Evolutionary conservation across 2,888 invertebrate species (phyloP), one percentile per base, ranked within the genome.

Genomic region (Apamea anceps): DNA sequence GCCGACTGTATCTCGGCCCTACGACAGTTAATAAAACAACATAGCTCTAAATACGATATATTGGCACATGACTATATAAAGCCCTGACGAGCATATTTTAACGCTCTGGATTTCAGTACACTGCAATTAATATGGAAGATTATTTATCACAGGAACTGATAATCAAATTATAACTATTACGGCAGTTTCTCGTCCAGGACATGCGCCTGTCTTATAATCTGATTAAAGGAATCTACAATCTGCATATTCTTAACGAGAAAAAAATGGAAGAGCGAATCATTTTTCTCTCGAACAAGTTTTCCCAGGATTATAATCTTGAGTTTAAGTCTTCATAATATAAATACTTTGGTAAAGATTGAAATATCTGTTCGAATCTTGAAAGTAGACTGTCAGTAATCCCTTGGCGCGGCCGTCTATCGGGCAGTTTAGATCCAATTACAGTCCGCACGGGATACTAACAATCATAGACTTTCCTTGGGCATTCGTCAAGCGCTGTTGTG

Each of bases 401-500:
- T 73, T 63, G 77, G 77, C 76, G 72, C 72, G 83, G 75, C 72
- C 72, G 76, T 85, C 80, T 84, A 85, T 85, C 86, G 87, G 79
- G 86, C 90, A 87, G 88, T 89, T 88, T 82, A 86, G 87, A 88
- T 91, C 89, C 91, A 92, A 92, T 92, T 91, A 91, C 88, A 88
- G 90, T 87, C 88, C 87, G 90, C 85, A 82, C 87, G 89, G 89
- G 88, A 89, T 89, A 89, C 90, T 89, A 88, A 91, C 92, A 92
- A 92, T 91, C 91, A 90, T 82, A 86, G 87, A 92, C 93, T 94
- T 93, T 94, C 93, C 91, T 91, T 91, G 86, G 83, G 88, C 90
- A 92, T 89, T 85, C 89, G 91, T 88, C 90, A 91, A 89, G 86
- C 81, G 86, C 89, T 86, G 87, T 90, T 85, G 81, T 88, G 88